Evolutionary conservation across 2,888 invertebrate species (phyloP), one percentile per base, ranked within the genome.

Genomic region (Molorchus minor): DNA sequence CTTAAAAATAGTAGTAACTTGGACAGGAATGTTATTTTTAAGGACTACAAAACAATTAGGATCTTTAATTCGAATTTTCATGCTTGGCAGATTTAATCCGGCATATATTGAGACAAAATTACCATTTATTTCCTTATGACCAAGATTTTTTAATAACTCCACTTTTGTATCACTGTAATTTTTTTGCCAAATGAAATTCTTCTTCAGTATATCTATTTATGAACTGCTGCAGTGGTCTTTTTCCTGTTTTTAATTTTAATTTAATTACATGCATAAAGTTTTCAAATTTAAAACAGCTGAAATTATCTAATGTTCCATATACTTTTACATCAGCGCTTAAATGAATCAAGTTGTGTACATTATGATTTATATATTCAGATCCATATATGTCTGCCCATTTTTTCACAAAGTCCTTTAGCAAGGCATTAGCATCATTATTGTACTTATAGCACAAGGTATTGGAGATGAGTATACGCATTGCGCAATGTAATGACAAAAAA

Each of bases 231-330:
- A 43, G 21, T 29, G 52, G 43, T 3, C 29, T 43, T 20, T 17
- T 17, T 3, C 29, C 33, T 12, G 13, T 3, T 19, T 20, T 43
- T 29, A 53, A 15, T 36, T 53, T 53, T 12, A 16, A 30, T 41
- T 41, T 33, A 29, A 53, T 19, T 43, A 25, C 29, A 15, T 16
- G 40, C 30, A 41, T 21, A 19, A 29, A 25, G 33, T 41, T 53
- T 41, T 53, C 52, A 41, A 41, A 53, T 33, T 41, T 41, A 25
- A 53, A 53, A 17, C 41, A 29, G 12, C 43, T 53, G 30, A 53
- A 41, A 4, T 41, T 17, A 19, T 53, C 52, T 4, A 43, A 20
- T 12, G 41, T 29, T 7, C 52, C 52, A 41, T 43, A 20, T 20
- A 36, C 17, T 49, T 35, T 4, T 2, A 49, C 49, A 12, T 49